Evolutionary conservation across 2,113 vertebrate species (phyloP), one percentile per base, ranked within the genome.

Genomic region (Nothocercus julius): DNA sequence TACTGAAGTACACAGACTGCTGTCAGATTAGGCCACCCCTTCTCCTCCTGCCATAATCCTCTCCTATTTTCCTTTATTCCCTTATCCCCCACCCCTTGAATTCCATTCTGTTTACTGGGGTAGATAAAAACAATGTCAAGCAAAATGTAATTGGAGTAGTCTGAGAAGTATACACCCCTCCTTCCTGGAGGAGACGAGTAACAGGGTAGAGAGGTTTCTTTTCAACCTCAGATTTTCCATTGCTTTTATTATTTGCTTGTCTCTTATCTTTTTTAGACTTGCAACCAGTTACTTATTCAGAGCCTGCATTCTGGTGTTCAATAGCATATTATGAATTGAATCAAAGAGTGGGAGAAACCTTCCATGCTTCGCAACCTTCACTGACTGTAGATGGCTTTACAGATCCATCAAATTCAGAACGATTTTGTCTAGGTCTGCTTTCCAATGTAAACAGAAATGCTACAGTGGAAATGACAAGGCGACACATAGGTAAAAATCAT

Each of bases 301-400:
- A 99, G 94, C 99, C 99, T 78, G 99, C 99, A 0, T 99, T 99
- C 97, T 99, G 99, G 99, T 99, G 99, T 97, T 99, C 99, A 36
- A 99, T 99, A 98, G 99, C 99, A 5, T 99, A 99, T 97, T 99
- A 99, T 18, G 99, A 99, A 97, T 97, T 99, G 68, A 99, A 99
- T 97, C 99, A 99, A 97, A 98, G 99, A 85, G 99, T 99, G 42
- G 99, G 99, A 72, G 99, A 99, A 97, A 99, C 99, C 30, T 99
- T 99, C 95, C 99, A 99, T 61, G 99, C 99, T 9, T 99, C 99
- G 0, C 99, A 99, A 90, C 99, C 99, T 45, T 99, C 99, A 3
- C 98, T 99, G 84, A 99, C 99, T 0, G 99, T 99, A 74, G 99
- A 99, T 36, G 99, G 99, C 83, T 99, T 99, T 97, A 99, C 99